Evolutionary conservation across 2,797 vertebrate genomes (phyloP).

Genomic region (Picus viridis): DNA sequence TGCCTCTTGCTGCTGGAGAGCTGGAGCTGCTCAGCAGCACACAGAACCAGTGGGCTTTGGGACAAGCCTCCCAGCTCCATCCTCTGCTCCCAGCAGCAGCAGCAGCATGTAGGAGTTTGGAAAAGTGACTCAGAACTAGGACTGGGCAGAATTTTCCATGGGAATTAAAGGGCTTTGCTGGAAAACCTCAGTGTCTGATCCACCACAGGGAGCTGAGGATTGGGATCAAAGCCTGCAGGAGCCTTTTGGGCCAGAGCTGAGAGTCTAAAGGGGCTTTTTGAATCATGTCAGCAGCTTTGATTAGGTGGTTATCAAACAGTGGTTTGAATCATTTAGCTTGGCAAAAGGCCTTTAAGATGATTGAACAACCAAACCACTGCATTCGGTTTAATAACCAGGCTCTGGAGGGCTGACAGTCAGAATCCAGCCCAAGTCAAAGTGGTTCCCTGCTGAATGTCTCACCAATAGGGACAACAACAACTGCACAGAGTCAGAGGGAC

Average conservation of each 20-base stretch:
- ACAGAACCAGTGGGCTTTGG: not conserved
- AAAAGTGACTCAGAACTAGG: not conserved
- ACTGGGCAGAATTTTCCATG: not conserved
- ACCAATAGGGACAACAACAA: not conserved
- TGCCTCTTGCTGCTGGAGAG: not conserved
- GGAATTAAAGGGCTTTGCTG: not conserved
- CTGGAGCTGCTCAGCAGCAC: not conserved
- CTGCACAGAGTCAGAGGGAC: too few relatives aligned
- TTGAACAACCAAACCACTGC: not conserved
- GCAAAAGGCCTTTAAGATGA: not conserved
- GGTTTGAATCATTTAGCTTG: not conserved
- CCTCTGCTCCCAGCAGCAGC: not conserved
- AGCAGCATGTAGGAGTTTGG: not conserved
- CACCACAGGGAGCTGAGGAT: not conserved
- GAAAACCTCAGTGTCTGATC: not conserved
- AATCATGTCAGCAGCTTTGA: not conserved
- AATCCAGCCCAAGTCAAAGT: not conserved
- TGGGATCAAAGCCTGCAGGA: not conserved
- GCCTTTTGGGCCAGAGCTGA: fast-evolving
- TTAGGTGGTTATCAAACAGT: fast-evolving
- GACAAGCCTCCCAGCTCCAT: not conserved
- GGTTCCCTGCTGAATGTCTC: not conserved
- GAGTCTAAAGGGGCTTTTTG: not conserved
- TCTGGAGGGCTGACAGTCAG: fast-evolving
- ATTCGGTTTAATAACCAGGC: not conserved